Conservation (phyloP, 2,113 vertebrate species). For the mouse (Mus musculus) region GRCm39 chr4:71978501-71979000, state of each 20-base stretch:
- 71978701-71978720: neutral
- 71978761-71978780: neutral
- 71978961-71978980: neutral
- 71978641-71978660: neutral
- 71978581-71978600: neutral
- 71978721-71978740: neutral
- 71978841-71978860: neutral
- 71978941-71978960: conserved; percentile 42
- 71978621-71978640: neutral
- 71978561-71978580: neutral
- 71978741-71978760: conserved; percentile 30
- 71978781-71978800: neutral
- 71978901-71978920: conserved; percentile 44
- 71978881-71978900: conserved; percentile 21
- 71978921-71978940: conserved; percentile 10
- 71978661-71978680: neutral
- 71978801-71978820: neutral
- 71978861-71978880: neutral
- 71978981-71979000: conserved; percentile 50
- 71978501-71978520: too few species aligned
- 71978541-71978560: neutral
- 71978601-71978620: neutral
- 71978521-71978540: neutral
- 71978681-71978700: neutral
- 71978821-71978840: neutral